Conservation (phyloP, 2,113 vertebrate genomes). For the Lycaon pictus region DNA sequence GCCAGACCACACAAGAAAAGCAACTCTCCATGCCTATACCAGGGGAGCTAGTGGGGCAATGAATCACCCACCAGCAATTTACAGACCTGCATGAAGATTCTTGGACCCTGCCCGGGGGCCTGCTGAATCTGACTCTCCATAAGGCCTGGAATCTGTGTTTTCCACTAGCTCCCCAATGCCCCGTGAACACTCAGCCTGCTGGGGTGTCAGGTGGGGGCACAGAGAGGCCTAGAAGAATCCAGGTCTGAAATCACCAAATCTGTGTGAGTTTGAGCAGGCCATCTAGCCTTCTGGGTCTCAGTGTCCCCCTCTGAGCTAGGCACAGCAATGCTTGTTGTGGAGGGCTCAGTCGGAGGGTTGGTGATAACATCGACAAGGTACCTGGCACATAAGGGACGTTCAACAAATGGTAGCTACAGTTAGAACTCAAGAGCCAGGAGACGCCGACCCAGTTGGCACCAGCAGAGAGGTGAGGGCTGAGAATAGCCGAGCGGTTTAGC, state of each 20-base stretch:
- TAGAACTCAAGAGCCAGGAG: neutral
- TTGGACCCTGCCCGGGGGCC: neutral
- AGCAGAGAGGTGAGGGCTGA: neutral
- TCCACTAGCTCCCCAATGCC: neutral
- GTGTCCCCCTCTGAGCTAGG: neutral
- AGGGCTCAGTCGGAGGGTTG: neutral
- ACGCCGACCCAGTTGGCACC: neutral
- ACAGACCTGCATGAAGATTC: neutral
- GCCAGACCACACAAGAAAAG: neutral
- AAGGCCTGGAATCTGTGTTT: neutral
- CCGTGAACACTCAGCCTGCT: neutral
- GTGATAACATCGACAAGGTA: neutral
- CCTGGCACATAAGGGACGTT: rapidly evolving
- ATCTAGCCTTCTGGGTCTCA: neutral
- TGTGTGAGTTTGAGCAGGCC: neutral
- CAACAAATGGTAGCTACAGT: neutral
- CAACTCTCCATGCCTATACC: neutral
- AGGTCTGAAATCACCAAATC: neutral
- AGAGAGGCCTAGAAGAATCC: neutral
- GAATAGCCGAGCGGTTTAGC: neutral
- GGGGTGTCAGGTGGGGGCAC: neutral
- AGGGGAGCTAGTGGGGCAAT: neutral
- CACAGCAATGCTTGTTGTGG: neutral
- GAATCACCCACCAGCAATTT: neutral
- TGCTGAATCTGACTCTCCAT: neutral